These are phyloP conservation scores for Urocitellus parryii DNA, from an alignment of 2,113 vertebrate genomes.

Conservation along the genomic window DNA sequence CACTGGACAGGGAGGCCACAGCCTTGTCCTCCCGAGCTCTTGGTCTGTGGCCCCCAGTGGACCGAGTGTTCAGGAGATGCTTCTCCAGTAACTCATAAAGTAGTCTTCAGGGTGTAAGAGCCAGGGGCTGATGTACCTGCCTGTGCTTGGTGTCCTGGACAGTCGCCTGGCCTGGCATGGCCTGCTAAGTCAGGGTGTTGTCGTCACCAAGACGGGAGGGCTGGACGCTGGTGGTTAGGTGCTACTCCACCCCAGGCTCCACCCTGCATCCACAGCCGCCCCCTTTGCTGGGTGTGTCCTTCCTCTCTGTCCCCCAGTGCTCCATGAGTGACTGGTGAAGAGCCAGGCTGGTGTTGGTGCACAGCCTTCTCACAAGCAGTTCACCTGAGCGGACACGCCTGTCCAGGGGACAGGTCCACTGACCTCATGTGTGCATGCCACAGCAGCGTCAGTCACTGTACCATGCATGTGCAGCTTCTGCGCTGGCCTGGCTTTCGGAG, in stretches of 20 bases:
- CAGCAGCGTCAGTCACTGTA: not conserved
- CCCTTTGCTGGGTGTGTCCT: not conserved
- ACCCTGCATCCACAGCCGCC: not conserved
- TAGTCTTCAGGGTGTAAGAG: not conserved
- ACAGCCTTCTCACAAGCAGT: no score
- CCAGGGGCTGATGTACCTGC: not conserved
- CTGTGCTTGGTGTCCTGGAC: not conserved
- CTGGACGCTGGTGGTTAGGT: no score
- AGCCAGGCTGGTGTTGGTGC: not conserved
- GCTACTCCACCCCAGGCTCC: not conserved
- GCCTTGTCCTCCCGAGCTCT: not conserved
- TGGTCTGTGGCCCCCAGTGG: not conserved
- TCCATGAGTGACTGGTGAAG: not conserved
- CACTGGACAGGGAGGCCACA: not conserved
- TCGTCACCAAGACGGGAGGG: not conserved
- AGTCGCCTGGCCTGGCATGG: no score
- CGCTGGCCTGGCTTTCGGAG: not conserved
- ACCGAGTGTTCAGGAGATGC: not conserved
- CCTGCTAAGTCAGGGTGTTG: not conserved
- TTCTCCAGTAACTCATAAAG: not conserved
- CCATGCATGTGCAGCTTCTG: not conserved
- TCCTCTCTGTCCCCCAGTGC: not conserved
- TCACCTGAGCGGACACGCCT: not conserved
- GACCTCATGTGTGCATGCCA: not conserved
- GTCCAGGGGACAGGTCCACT: not conserved